Evolutionary conservation across 1,140 invertebrate genomes (phyloP).

Genomic region (Macrosteles quadrilineatus): DNA sequence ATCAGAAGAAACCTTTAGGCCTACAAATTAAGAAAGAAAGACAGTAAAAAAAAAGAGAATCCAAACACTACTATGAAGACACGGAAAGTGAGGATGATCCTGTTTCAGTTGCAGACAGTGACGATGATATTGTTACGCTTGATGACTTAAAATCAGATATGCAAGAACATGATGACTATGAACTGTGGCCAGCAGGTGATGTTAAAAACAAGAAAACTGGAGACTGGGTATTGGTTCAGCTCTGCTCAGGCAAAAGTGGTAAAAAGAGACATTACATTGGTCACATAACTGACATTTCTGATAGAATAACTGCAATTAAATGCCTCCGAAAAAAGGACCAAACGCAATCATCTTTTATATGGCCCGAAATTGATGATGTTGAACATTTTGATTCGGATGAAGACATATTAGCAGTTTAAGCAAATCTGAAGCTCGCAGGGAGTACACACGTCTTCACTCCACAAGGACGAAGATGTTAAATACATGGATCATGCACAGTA

Average conservation of each 20-base stretch:
- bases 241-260: neutral
- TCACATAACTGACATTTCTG: no score
- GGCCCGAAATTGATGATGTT: no score
- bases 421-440: no score
- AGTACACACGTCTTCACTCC: no score
- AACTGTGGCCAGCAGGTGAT: neutral
- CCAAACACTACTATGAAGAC: neutral
- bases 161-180: neutral
- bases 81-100: conserved; percentile 1
- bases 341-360: no score
- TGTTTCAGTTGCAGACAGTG: neutral
- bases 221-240: conserved; percentile 1
- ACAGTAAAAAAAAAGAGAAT: neutral
- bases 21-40: neutral
- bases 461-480: no score
- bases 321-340: no score
- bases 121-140: neutral
- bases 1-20: no score
- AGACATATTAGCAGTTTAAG: no score
- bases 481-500: no score
- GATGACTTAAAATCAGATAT: neutral
- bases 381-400: no score
- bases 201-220: neutral
- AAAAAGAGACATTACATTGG: neutral
- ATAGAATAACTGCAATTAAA: no score